These are phyloP conservation scores for Callipepla squamata DNA, from an alignment of 2,113 vertebrate genomes.

Conservation along the genomic window DNA sequence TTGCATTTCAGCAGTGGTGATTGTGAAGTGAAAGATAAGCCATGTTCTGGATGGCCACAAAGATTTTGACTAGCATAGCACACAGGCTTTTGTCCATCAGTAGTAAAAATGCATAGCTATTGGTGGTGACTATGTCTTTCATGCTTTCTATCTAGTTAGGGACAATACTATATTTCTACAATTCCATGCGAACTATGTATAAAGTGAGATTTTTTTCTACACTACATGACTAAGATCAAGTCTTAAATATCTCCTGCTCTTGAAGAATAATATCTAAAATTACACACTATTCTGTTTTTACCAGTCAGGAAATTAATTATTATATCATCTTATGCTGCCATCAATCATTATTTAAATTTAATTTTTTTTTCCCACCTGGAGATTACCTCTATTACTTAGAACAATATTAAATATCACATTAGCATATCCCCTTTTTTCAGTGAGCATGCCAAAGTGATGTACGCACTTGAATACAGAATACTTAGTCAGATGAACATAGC, in stretches of 20 bases:
- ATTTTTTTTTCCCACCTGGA: background rate
- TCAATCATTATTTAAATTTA: slow-evolving; percentile 1
- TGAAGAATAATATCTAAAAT: background rate
- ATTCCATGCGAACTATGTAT: background rate
- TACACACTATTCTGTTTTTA: background rate
- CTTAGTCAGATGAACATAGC: accelerated
- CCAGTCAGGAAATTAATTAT: background rate
- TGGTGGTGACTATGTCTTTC: background rate
- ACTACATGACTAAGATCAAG: background rate
- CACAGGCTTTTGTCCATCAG: background rate
- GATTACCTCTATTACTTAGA: background rate
- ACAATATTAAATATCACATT: background rate
- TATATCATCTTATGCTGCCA: background rate
- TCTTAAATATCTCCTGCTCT: background rate
- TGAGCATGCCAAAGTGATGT: background rate
- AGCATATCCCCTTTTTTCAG: background rate
- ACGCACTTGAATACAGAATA: background rate
- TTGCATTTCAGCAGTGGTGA: background rate
- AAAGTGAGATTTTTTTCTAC: background rate
- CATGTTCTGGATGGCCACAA: too few species aligned
- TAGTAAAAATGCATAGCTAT: background rate
- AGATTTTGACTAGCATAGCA: background rate
- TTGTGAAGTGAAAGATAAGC: too few species aligned
- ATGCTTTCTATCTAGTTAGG: background rate
- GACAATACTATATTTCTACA: background rate